Evolutionary conservation across 2,888 invertebrate species (phyloP).

Genomic region (Lasioglossum figueresi): DNA sequence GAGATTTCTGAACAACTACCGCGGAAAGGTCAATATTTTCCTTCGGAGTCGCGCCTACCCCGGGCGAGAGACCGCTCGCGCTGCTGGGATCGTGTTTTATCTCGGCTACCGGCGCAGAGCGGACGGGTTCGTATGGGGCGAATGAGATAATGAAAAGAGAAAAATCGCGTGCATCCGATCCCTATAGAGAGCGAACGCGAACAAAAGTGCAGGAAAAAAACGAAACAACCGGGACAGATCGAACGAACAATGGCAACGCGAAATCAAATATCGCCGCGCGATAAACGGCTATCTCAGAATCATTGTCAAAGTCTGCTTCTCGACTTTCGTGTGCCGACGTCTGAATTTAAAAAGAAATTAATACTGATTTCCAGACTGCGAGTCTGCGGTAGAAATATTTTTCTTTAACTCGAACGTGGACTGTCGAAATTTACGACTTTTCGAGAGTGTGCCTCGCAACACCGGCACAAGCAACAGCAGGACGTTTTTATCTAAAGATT

Average conservation of each 20-base stretch:
- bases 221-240: not conserved
- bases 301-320: not conserved
- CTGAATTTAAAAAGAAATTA: not conserved
- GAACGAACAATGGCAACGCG: conserved; percentile 2
- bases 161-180: conserved; percentile 46
- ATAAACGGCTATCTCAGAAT: not conserved
- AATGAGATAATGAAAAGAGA: conserved; percentile 64
- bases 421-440: too few relatives aligned
- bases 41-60: conserved; percentile 65
- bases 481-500: not conserved
- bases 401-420: too few relatives aligned
- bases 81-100: conserved; percentile 67
- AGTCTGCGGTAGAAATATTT: too few relatives aligned
- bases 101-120: conserved; percentile 52
- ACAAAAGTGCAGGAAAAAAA: not conserved
- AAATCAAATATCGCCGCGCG: conserved; percentile 9
- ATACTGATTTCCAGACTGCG: not conserved
- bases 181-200: not conserved
- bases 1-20: conserved; percentile 73
- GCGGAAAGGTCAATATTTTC: conserved; percentile 76
- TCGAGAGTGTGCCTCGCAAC: too few relatives aligned
- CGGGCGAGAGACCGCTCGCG: conserved; percentile 33
- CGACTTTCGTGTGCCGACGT: not conserved
- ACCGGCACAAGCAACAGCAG: too few relatives aligned
- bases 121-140: conserved; percentile 48